phyloP scores from a whole-genome alignment of 1,140 invertebrate genomes.

The Drosophila virilis region DNA sequence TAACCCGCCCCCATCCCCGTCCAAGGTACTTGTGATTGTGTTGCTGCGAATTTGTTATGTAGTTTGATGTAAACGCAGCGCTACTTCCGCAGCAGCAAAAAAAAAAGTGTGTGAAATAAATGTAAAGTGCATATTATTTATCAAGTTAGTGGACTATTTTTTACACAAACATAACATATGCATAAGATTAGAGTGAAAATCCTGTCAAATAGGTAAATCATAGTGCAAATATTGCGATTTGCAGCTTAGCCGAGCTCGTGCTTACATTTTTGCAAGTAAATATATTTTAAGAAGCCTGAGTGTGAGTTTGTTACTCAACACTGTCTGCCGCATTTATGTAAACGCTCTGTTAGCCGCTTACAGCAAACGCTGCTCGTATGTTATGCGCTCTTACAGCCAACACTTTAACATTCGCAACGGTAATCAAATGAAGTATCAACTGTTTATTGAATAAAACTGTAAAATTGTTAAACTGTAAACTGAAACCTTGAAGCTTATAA shows the following conservation, averaged over 20 bases:
- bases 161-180: slow-evolving; percentile 27
- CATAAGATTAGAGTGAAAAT: slow-evolving; percentile 4
- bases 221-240: neutral
- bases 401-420: neutral
- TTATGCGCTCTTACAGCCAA: neutral
- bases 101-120: slow-evolving; percentile 22
- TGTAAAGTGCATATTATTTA: slow-evolving; percentile 38
- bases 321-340: neutral
- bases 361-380: neutral
- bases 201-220: slow-evolving; percentile 6
- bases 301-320: neutral
- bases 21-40: slow-evolving; percentile 1
- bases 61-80: slow-evolving; percentile 11
- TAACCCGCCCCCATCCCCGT: neutral
- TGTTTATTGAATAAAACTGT: slow-evolving; percentile 75
- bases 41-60: slow-evolving; percentile 27
- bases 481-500: slow-evolving; percentile 42
- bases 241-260: neutral
- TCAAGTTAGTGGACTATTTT: slow-evolving; percentile 30
- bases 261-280: no score
- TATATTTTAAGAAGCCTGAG: no score
- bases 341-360: slow-evolving; percentile 2
- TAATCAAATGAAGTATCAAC: slow-evolving; percentile 59
- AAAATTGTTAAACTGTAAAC: slow-evolving; percentile 66
- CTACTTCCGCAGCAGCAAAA: slow-evolving; percentile 7